Evolutionary conservation across 2,113 vertebrate species (phyloP), one percentile per base, ranked within the genome.

Genomic region (Chloebia gouldiae): DNA sequence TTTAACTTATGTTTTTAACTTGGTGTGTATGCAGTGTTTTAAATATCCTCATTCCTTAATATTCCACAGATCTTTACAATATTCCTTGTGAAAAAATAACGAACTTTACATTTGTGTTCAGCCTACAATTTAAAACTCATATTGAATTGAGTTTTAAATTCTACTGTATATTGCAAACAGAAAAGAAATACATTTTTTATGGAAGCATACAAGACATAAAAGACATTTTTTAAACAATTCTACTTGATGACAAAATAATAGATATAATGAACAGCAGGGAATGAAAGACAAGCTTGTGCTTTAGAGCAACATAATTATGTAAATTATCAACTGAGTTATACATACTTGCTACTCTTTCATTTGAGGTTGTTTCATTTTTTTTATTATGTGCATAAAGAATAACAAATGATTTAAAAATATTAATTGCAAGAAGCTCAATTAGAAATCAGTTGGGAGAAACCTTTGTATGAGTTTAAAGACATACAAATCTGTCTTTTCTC

Each of bases 161-260:
- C 72, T 22, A 15, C 7, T 3, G 10, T n/a, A 60, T 54, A 57
- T 45, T 40, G 27, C 23, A 44, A 60, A 31, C 8, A 54, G 27
- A 60, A 78, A 71, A 72, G 6, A 69, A 54, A 4, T 6, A 25
- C 2, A n/a, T 35, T 70, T 90, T 92, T 82, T 7, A 51, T 56
- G 20, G 30, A 63, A 54, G 49, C 77, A 44, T 65, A 10, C 68
- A 60, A 68, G 69, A 47, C 47, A 68, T 40, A 11, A 53, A 60
- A 89, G 78, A 69, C 1, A 51, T 79, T 87, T 91, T 92, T 86
- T 23, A 64, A 90, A 68, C 73, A 94, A 89, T 91, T 75, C 37
- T 59, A 69, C 50, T 61, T 93, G 76, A 80, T 85, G 47, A 69
- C n/a, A 80, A 93, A 93, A 92, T 91, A 87, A 79, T 68, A 64